A percentile compares a stretch with the other conserved stretches of the same genome.
These are phyloP conservation scores for Shargacucullia verbasci DNA, from an alignment of 2,888 invertebrate genomes.

Conservation along the genomic window DNA sequence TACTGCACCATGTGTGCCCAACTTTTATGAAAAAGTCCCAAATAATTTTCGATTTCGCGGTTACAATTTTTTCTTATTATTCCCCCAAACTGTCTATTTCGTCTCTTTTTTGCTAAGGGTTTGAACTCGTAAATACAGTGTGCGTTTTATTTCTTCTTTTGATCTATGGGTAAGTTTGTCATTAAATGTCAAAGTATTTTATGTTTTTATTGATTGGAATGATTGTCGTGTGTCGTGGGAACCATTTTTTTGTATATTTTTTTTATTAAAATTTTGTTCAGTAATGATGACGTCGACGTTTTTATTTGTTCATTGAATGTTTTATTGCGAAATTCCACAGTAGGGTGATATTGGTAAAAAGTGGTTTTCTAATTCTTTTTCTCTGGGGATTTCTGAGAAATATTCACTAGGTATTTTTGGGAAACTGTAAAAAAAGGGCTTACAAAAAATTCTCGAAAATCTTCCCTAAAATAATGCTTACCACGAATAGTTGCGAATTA, in stretches of 20 bases:
- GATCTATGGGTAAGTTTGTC: constrained; percentile 75
- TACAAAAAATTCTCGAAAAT: too few relatives aligned
- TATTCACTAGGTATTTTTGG: not conserved
- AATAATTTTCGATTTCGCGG: constrained; percentile 76
- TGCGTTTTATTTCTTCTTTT: constrained; percentile 58
- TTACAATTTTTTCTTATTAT: constrained; percentile 61
- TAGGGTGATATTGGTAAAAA: constrained; percentile 13
- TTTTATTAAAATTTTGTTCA: constrained; percentile 54
- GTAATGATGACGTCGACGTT: constrained; percentile 81
- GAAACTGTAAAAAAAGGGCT: too few relatives aligned
- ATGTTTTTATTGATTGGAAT: constrained; percentile 78
- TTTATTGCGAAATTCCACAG: constrained; percentile 65
- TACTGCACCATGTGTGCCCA: constrained; percentile 35
- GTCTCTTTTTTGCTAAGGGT: constrained; percentile 68
- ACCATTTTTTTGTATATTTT: constrained; percentile 57
- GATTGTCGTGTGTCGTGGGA: constrained; percentile 77
- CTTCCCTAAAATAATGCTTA: too few relatives aligned
- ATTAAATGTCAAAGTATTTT: constrained; percentile 86
- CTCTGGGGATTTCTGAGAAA: constrained; percentile 37
- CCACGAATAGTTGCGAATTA: too few relatives aligned
- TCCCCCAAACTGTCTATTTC: constrained; percentile 62
- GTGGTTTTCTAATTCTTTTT: constrained; percentile 13
- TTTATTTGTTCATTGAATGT: constrained; percentile 61
- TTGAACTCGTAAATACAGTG: constrained; percentile 69
- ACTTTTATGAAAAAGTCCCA: constrained; percentile 36